These are phyloP conservation scores for Anas flavirostris DNA, from an alignment of 2,797 vertebrate genomes.

Conservation along the genomic window DNA sequence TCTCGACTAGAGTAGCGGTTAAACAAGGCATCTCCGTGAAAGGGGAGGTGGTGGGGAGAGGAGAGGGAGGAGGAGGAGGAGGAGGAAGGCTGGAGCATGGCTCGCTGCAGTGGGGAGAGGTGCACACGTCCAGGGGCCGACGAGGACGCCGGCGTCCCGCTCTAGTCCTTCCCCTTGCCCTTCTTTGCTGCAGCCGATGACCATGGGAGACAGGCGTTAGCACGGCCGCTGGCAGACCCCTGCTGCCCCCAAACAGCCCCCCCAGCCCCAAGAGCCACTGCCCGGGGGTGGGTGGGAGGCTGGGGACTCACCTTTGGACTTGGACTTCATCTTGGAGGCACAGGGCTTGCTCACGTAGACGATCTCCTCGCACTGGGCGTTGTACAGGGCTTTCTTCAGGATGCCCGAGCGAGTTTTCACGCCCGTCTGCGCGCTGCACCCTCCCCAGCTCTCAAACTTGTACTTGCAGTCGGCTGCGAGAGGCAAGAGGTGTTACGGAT, in stretches of 20 bases:
- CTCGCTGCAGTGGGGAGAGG: constrained; percentile 12
- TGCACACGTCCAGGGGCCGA: neutral
- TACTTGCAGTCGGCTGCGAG: constrained; percentile 91
- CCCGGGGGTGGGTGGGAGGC: neutral
- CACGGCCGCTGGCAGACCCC: neutral
- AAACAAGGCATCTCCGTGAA: constrained; percentile 74
- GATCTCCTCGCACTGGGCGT: constrained; percentile 86
- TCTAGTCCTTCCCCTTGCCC: constrained; percentile 87
- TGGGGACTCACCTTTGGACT: constrained; percentile 87
- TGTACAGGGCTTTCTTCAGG: constrained; percentile 87
- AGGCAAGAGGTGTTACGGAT: neutral
- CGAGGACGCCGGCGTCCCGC: neutral
- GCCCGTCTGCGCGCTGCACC: constrained; percentile 82
- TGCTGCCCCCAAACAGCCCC: neutral
- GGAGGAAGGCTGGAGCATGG: neutral
- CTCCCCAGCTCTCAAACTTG: constrained; percentile 89
- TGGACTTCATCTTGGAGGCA: constrained; percentile 85
- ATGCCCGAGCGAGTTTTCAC: constrained; percentile 83
- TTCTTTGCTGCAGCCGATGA: constrained; percentile 83
- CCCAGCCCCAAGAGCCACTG: neutral
- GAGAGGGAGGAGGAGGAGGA: neutral
- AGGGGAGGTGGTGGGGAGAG: neutral
- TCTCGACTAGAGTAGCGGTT: constrained; percentile 72
- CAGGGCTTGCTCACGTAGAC: constrained; percentile 88
- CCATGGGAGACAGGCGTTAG: constrained; percentile 36